Evolutionary conservation across 1,140 invertebrate genomes (phyloP).

Genomic region (Odontomachus brunneus): DNA sequence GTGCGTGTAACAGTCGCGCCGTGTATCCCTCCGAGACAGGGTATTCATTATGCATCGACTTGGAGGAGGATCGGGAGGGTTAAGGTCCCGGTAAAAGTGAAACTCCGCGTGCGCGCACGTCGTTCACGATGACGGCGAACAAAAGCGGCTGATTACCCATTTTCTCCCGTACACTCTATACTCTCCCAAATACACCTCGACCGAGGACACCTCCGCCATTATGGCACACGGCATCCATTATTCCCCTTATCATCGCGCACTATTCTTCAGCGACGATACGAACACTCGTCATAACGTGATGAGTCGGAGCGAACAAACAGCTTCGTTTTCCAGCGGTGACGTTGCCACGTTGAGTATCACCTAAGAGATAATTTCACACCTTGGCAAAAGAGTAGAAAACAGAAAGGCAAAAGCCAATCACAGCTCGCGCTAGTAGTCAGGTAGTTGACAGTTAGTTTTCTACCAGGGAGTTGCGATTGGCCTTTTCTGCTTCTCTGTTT

Average conservation of each 20-base stretch:
- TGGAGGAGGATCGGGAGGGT: neutral
- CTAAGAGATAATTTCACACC: too few relatives aligned
- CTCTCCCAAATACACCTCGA: neutral
- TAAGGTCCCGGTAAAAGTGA: constrained; percentile 25
- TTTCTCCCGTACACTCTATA: neutral
- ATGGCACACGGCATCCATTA: neutral
- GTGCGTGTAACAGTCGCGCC: constrained; percentile 34
- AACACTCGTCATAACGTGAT: neutral
- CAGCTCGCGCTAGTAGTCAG: too few relatives aligned
- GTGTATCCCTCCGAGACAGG: constrained; percentile 21
- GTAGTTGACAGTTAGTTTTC: too few relatives aligned
- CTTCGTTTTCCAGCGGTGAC: too few relatives aligned
- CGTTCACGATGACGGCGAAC: constrained; percentile 1
- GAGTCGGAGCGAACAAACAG: neutral
- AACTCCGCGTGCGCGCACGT: constrained; percentile 1
- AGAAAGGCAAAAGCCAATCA: too few relatives aligned
- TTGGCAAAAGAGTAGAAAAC: too few relatives aligned
- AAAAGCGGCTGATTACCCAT: constrained; percentile 13
- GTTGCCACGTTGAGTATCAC: too few relatives aligned
- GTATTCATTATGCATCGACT: constrained; percentile 21
- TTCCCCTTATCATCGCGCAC: neutral
- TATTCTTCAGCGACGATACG: neutral
- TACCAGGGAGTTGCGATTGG: too few relatives aligned
- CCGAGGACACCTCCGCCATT: neutral
- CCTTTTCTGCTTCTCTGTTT: too few relatives aligned